Evolutionary conservation across 37 sponge, comb jelly and placozoan genomes (phyloP).

Genomic region (Eunapius fragilis): DNA sequence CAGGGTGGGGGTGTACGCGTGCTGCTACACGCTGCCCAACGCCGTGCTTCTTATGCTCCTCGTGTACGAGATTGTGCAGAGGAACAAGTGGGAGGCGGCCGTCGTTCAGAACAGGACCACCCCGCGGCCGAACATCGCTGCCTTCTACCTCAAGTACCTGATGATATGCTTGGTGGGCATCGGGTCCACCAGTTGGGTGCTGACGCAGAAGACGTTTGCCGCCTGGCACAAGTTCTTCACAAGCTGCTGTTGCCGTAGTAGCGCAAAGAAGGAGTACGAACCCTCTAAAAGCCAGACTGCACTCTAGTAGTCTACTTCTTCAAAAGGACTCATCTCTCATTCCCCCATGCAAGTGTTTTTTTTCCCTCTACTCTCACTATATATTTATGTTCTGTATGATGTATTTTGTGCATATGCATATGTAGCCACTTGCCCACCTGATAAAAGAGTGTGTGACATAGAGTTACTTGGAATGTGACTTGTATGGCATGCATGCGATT

Average conservation of each 20-base stretch:
- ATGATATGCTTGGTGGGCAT: conserved; percentile 70
- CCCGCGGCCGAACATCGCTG: conserved; percentile 29
- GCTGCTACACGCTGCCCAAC: conserved; percentile 82
- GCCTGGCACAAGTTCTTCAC: conserved; percentile 80
- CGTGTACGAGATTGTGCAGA: conserved; percentile 56
- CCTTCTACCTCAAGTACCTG: conserved; percentile 68
- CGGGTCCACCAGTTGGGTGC: conserved; percentile 70
- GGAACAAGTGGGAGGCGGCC: conserved; percentile 48
- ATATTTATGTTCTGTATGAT: not conserved
- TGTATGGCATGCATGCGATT: no score
- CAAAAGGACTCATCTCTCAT: not conserved
- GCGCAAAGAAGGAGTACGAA: not conserved
- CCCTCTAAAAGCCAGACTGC: conserved; percentile 7
- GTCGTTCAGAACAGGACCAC: not conserved
- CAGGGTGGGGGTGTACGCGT: conserved; percentile 80
- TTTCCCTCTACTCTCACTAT: not conserved
- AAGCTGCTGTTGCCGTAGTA: conserved; percentile 26
- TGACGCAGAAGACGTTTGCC: conserved; percentile 72
- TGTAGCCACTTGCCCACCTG: not conserved
- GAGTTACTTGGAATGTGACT: no score
- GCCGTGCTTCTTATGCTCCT: conserved; percentile 60
- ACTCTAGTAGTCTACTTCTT: not conserved
- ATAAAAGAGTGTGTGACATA: not conserved
- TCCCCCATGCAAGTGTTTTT: not conserved
- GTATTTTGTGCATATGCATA: no score